Percentiles rank a stretch among this genome's conserved stretches.
Conservation (phyloP, 2,888 invertebrate species). For the Carabus problematicus region DNA sequence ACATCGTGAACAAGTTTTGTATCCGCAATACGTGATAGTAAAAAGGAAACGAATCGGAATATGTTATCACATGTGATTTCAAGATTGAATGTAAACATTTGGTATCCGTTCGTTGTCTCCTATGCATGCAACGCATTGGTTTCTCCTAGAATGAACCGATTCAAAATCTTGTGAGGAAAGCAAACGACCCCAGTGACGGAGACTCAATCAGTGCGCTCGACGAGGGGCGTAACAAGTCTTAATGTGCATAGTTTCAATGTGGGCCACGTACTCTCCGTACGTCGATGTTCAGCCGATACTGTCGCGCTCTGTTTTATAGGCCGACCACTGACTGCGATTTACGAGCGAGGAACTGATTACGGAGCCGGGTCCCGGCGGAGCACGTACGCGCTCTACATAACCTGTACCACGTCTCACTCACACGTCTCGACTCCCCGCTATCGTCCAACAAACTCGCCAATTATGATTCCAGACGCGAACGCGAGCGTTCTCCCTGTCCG, state of each 20-base stretch:
- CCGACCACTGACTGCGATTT: conserved; percentile 43
- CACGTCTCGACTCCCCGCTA: not conserved
- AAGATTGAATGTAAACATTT: conserved; percentile 31
- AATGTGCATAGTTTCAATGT: conserved; percentile 56
- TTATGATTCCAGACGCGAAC: conserved; percentile 38
- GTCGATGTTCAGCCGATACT: conserved; percentile 58
- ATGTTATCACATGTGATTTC: not conserved
- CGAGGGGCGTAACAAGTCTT: conserved; percentile 33
- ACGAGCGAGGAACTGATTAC: conserved; percentile 40
- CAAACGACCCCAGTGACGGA: conserved; percentile 12
- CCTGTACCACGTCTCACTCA: not conserved
- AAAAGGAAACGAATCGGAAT: not conserved
- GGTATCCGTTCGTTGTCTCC: not conserved
- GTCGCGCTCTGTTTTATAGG: conserved; percentile 58
- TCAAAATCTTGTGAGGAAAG: not conserved
- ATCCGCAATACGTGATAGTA: not conserved
- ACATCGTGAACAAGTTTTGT: not conserved
- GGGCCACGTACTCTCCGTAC: conserved; percentile 54
- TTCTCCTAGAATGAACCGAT: no score
- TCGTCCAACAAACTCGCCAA: conserved; percentile 22
- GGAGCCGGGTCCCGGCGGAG: conserved; percentile 16
- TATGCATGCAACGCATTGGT: no score
- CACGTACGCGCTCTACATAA: conserved; percentile 41
- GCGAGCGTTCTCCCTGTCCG: conserved; percentile 11
- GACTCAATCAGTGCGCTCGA: conserved; percentile 36